Conservation (phyloP, 2,888 invertebrate species). For the Melipona beecheii region DNA sequence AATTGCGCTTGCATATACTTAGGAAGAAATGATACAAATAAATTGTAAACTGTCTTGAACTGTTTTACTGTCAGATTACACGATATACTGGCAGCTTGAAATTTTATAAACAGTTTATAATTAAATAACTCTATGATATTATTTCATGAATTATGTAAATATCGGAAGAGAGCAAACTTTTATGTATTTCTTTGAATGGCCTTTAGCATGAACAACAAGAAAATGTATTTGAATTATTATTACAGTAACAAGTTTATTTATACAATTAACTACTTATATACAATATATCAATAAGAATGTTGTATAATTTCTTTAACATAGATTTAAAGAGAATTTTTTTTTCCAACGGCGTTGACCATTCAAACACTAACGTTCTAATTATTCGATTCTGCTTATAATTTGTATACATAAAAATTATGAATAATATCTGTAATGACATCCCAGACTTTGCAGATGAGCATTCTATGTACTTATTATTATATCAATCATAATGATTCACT, state of each 20-base stretch:
- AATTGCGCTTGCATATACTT: background rate
- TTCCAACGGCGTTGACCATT: conserved; percentile 39
- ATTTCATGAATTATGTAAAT: conserved; percentile 28
- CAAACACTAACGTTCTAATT: conserved; percentile 51
- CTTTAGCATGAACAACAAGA: conserved; percentile 60
- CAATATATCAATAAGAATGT: conserved; percentile 69
- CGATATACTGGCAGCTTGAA: conserved; percentile 46
- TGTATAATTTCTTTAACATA: conserved; percentile 57
- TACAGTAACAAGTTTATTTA: conserved; percentile 71
- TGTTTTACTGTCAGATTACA: conserved; percentile 36
- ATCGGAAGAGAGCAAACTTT: conserved; percentile 50
- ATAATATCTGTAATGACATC: conserved; percentile 54
- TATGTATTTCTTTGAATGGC: conserved; percentile 40
- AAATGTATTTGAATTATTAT: conserved; percentile 59
- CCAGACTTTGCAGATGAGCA: conserved; percentile 60
- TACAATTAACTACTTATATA: conserved; percentile 74
- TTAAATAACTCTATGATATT: conserved; percentile 19
- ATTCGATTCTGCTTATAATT: conserved; percentile 36
- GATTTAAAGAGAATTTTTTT: conserved; percentile 50
- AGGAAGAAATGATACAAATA: conserved; percentile 21
- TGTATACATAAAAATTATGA: conserved; percentile 55
- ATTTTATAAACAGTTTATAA: conserved; percentile 36
- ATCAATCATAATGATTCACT: conserved; percentile 33
- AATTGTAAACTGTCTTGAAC: background rate
- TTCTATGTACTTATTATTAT: conserved; percentile 51